phyloP scores from a whole-genome alignment of 2,797 vertebrate genomes.

The Enteromius argenteus region DNA sequence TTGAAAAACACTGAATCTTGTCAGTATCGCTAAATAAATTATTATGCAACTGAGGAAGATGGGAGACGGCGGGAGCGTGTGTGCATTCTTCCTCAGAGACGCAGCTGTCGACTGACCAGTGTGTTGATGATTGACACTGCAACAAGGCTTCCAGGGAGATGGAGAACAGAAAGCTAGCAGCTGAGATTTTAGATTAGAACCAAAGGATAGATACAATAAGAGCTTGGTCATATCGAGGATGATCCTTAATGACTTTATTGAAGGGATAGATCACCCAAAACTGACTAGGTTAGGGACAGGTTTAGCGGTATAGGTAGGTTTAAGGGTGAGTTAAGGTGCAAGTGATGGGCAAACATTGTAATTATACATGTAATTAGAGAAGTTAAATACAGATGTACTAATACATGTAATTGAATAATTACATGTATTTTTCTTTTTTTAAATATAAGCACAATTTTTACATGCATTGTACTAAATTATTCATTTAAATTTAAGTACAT shows the following conservation, averaged over 20 bases:
- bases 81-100: background rate
- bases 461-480: too few relatives aligned
- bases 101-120: constrained; percentile 32
- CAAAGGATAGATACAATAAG: background rate
- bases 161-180: background rate
- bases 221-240: background rate
- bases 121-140: constrained; percentile 13
- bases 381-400: too few relatives aligned
- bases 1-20: constrained; percentile 2
- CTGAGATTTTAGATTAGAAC: constrained; percentile 8
- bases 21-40: constrained; percentile 9
- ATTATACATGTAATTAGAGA: too few relatives aligned
- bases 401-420: too few relatives aligned
- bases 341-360: too few relatives aligned
- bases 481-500: too few relatives aligned
- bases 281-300: background rate
- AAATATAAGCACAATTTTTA: too few relatives aligned
- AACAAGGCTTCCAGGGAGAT: constrained; percentile 12
- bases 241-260: constrained; percentile 15
- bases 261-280: background rate
- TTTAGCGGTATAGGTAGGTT: too few relatives aligned
- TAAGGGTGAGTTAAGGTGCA: too few relatives aligned
- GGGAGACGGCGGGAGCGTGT: background rate
- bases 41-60: constrained; percentile 5
- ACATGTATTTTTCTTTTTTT: too few relatives aligned